phyloP scores from a whole-genome alignment of 2,113 vertebrate genomes.

The Falco punctatus region DNA sequence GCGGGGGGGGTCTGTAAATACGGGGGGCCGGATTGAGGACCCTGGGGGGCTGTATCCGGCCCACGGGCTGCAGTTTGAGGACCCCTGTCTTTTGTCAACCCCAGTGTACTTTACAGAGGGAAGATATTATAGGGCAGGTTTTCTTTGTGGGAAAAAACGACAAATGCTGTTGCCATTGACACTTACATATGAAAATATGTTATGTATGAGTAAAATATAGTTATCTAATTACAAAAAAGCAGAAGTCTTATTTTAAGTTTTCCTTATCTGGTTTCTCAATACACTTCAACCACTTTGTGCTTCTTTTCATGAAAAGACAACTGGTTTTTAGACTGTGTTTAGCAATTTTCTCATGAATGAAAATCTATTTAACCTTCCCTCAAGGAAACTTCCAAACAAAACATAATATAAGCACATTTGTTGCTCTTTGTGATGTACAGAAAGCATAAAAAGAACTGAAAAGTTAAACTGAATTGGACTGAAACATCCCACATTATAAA shows the following conservation, averaged over 20 bases:
- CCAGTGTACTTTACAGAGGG: background rate
- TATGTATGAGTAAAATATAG: background rate
- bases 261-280: background rate
- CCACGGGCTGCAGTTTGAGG: no score
- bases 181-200: background rate
- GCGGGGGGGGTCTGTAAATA: no score
- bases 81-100: background rate
- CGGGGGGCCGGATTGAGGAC: no score
- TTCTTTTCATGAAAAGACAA: background rate
- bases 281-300: background rate
- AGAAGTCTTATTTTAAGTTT: background rate
- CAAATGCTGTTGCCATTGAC: background rate
- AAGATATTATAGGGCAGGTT: background rate
- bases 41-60: no score
- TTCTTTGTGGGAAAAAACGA: background rate
- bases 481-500: background rate
- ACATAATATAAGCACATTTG: fast-evolving
- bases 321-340: fast-evolving
- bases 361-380: background rate
- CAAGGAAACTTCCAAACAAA: background rate
- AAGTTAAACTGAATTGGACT: background rate
- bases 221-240: background rate
- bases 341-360: background rate
- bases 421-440: background rate
- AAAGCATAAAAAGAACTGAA: background rate